Base-by-base conservation (phyloP, 2,797 vertebrate species). In the Megalops cyprinoides region DNA sequence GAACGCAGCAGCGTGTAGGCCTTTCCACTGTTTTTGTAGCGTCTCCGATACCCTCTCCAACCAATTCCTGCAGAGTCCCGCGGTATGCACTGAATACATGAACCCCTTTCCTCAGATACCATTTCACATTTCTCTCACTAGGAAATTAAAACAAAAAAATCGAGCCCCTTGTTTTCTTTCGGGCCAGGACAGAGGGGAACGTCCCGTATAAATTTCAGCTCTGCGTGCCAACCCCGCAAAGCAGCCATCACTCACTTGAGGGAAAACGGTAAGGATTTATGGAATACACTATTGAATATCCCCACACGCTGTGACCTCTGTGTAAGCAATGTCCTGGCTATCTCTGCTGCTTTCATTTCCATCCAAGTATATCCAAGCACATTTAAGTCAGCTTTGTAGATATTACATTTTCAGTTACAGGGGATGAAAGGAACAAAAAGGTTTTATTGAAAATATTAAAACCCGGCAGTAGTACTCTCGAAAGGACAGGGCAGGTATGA, bases 241-340 rank as follows among this genome's bases (percentile, higher is more conserved):
- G 65, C 14, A 55, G 46, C 55, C 71, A 71, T 65, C 34, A 34
- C 12, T 37, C 49, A 65, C 53, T 65, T 14, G 37, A 81, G 67
- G 78, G 44, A 80, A 76, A 69, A 53, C 73, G 51, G n/a, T 42
- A 8, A 28, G 18, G 56, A 76, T 83, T 69, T 82, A 34, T n/a
- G n/a, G 74, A 84, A 86, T 81, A 82, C 78, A 56, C 60, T 46
- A 78, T 53, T 84, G 37, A 80, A 80, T 88, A 87, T 85, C 86
- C 78, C 65, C 55, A 74, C 83, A 79, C 49, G 62, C 82, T 55
- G 62, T 60, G 67, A 86, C 7, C 62, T 78, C 80, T 78, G 49
- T 37, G 1, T 65, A 69, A 82, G 73, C 77, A 51, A 60, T 51
- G 78, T 58, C 56, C 51, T 31, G 28, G 44, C 42, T 42, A 23